Evolutionary conservation across 1,140 invertebrate genomes (phyloP), one percentile per base, ranked within the genome.

Genomic region (Papilio aristodemus): DNA sequence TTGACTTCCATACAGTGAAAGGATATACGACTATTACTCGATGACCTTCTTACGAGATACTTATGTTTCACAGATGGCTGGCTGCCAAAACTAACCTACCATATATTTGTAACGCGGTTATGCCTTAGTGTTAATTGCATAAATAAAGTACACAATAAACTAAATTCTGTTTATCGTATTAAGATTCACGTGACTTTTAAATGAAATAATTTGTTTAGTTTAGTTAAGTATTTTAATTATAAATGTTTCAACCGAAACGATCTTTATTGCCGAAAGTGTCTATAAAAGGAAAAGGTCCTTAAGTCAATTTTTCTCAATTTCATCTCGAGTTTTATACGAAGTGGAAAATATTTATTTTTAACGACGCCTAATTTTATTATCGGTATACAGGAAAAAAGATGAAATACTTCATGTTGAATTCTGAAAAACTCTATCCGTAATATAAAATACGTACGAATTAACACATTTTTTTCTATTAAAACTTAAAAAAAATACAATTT

Each of bases 31-130:
- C n/a, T n/a, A n/a, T 50, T 17, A 50, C 13, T n/a, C n/a, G 14
- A n/a, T 50, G 43, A 50, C 43, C 43, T 50, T 50, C 1, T 17
- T 19, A 19, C 14, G 13, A 50, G 43, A 50, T 50, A 17, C 43
- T 50, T 19, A 50, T 19, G 43, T 17, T 14, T 50, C 43, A 50
- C 43, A 50, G 43, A 50, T 50, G 43, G 43, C 43, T 50, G 43
- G 3, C 17, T 17, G 43, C 13, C 43, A 41, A 9, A 41, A 38
- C 1, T 11, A 41, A 41, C 13, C 6, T 32, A 2, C 27, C 2
- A 6, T 6, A 2, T 3, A 32, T 32, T 3, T 32, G 27, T 32
- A 2, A 32, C 6, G 27, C 27, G 27, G 27, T 32, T 32, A 32
- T 32, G 27, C 6, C 6, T 32, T 6, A 32, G 27, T 2, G 27